Base-by-base conservation (phyloP, 2,888 invertebrate genomes). In the Mythimna impura region DNA sequence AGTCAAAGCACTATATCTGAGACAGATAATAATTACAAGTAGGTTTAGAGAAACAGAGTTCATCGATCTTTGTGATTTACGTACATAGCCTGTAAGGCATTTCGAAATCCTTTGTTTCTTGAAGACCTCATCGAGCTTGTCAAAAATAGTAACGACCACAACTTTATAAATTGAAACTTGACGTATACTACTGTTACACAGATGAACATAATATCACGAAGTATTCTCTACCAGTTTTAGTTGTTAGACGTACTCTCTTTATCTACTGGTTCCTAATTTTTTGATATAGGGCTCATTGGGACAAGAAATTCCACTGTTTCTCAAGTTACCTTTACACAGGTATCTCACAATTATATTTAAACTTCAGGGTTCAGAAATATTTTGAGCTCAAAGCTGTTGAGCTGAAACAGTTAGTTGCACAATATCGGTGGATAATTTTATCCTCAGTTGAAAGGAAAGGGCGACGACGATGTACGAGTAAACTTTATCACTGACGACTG, bases 371-470 rank as follows among this genome's bases (percentile, higher is more conserved):
- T 73, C 50, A 17, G 20, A 58, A 66, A 79, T 64, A 67, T 34
- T 61, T 70, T 36, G 10, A 70, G 57, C 57, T 65, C 58, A 71
- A 76, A 66, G 20, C 43, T 43, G 43, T 43, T 43, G 43, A 43
- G 14, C 54, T 60, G 34, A 60, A 22, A 57, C 58, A 55, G 34
- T 52, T 30, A 54, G 52, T 83, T 81, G 68, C 80, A 83, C 80
- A 83, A 81, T 83, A 69, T 79, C 14, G 67, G 71, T 43, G 40
- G 80, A 72, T 83, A 71, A 83, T 66, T 83, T 74, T 79, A 71
- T 74, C 61, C 20, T 30, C 55, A 68, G 83, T 80, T 71, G 75
- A 80, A 71, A 80, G 83, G 67, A 70, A 79, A 81, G 55, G 70
- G 67, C 58, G 14, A 34, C 58, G 79, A 36, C 61, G 68, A 74